Evolutionary conservation across 1,140 invertebrate species (phyloP), one percentile per base, ranked within the genome.

Genomic region (Macrobrachium rosenbergii): DNA sequence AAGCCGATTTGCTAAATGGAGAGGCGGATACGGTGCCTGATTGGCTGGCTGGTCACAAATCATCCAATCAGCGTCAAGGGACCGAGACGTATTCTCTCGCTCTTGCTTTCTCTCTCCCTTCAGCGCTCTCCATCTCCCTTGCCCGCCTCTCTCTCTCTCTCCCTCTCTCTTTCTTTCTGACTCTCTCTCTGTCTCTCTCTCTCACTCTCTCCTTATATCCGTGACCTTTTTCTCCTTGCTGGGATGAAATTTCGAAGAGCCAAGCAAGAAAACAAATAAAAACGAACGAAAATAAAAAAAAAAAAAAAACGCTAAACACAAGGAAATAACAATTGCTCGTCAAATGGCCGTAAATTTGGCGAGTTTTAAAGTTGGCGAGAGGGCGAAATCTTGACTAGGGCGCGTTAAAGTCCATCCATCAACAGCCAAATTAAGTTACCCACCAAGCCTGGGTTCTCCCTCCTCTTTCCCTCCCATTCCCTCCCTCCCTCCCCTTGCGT

Each of bases 1-100:
- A 75, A 76, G 82, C 82, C 82, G 82, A 83, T 83, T 83, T 83
- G 45, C 58, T 83, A 83, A 83, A 83, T 83, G 82, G 82, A 75
- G 28, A 37, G 52, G 17, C 28, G 23, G 72, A 19, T 23, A 37
- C 23, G 17, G 21, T 11, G 52, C 37, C n/a, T 45, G 28, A 21
- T 21, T 69, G n/a, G 28, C n/a, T 69, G 28, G 28, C 64, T n/a
- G 14, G 72, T 75, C 37, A 80, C 58, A 37, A 37, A 62, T 62
- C 62, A 80, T 23, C n/a, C 58, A 60, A 60, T 77, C 62, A 28
- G 60, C 78, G 52, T 80, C 69, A 43, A 72, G 69, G 21, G 16
- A 62, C 52, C 59, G 59, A 59, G 78, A 21, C 37, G 58, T 7
- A 17, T 52, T 80, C 28, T 80, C 37, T 80, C 59, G 21, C 60